Evolutionary conservation across 2,888 invertebrate species (phyloP).

Genomic region (Acleris sparsana): DNA sequence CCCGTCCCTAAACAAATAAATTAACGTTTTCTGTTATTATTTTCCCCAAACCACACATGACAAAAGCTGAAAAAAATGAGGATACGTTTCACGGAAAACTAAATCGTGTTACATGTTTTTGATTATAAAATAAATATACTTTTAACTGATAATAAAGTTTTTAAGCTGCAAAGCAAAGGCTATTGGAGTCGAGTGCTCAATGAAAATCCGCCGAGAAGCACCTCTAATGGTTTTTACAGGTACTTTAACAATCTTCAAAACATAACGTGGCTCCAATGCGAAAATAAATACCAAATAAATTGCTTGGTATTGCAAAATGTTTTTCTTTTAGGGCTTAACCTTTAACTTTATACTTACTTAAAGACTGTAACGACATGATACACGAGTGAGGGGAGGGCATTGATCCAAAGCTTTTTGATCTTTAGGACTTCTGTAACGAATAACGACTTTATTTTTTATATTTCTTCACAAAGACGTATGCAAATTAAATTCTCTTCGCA

Average conservation of each 20-base stretch:
- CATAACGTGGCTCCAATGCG: not conserved
- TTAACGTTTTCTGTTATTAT: not conserved
- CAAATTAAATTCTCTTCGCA: not conserved
- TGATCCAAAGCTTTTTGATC: no score
- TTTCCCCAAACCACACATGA: not conserved
- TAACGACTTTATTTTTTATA: no score
- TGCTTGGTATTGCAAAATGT: not conserved
- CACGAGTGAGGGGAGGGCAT: no score
- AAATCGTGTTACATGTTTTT: no score
- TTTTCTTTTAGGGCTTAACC: not conserved
- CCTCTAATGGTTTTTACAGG: constrained; percentile 7
- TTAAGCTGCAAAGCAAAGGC: not conserved
- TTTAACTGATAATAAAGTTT: not conserved
- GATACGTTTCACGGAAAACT: no score
- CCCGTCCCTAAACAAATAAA: not conserved
- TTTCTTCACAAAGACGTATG: not conserved
- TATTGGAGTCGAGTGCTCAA: not conserved
- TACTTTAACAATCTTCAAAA: constrained; percentile 2
- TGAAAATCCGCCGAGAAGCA: not conserved
- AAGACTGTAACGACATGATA: no score
- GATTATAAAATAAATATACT: no score
- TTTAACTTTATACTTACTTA: no score
- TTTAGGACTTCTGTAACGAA: no score
- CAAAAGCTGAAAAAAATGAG: not conserved
- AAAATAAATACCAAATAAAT: constrained; percentile 4